Evolutionary conservation across 2,888 invertebrate species (phyloP), one percentile per base, ranked within the genome.

Genomic region (Digitonthophagus gazella): DNA sequence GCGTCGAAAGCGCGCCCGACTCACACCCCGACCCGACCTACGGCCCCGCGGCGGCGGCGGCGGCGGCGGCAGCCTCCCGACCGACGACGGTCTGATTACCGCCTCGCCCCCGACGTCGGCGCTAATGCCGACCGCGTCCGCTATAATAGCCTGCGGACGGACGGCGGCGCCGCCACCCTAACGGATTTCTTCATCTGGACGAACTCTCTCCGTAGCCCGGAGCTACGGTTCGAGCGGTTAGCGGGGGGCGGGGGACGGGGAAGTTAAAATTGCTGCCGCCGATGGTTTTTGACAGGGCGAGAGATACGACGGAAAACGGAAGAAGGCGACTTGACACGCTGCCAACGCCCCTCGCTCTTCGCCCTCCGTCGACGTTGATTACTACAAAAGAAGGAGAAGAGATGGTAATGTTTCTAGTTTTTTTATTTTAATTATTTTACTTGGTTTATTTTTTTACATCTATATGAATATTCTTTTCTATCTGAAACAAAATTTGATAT

Each of bases 101-200:
- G n/a, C n/a, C 28, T 44, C 18, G 18, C 61, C 18, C n/a, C 18
- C 61, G n/a, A 14, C 57, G 57, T 15, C 68, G 65, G 63, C 70
- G 70, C 69, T 65, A 68, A 67, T 72, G 69, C 70, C 71, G 71
- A 73, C 69, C 66, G 69, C 72, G 70, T 61, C 71, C 71, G 65
- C 69, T 73, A 71, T 71, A 71, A 71, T 73, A 73, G 71, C 70
- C 71, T 61, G 61, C 61, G 61, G 61, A 61, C 61, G 15, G 69
- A 65, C 63, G 64, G 16, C 66, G 15, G 22, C 69, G 28, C 61
- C 15, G 57, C 69, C 69, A 69, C 69, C 69, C 64, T 58, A 56
- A 63, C 67, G 67, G 68, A 69, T 69, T 69, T 69, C 68, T 69
- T 69, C 68, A 69, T 69, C 68, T 66, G 3, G 11, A 44, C 57